A percentile compares a stretch with the other conserved stretches of the same genome.
Conservation (phyloP, 35 echinoderm and acorn worm species). For the Heliocidaris erythrogramma region DNA sequence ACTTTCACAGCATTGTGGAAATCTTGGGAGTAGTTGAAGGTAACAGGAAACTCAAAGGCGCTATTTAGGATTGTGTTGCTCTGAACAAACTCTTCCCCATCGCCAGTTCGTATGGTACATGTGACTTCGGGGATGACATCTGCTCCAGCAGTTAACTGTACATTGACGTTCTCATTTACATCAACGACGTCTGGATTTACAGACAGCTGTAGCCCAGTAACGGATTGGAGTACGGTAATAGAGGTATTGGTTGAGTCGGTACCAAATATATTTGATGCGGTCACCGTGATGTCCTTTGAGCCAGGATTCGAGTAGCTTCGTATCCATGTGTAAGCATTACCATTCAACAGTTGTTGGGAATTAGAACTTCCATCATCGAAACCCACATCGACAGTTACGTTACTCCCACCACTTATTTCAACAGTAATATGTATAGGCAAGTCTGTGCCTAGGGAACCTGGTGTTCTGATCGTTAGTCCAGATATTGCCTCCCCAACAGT, state of each 20-base stretch:
- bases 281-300: not conserved
- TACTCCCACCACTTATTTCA: constrained; percentile 7
- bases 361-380: constrained; percentile 37
- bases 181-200: not conserved
- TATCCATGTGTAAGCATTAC: not conserved
- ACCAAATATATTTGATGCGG: constrained; percentile 18
- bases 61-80: not conserved
- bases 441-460: constrained; percentile 12
- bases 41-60: not conserved
- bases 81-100: not conserved
- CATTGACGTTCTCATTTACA: not conserved
- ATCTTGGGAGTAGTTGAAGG: constrained; percentile 13
- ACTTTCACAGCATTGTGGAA: not conserved
- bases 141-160: not conserved
- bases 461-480: not conserved
- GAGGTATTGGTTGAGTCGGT: not conserved
- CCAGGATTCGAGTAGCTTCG: not conserved
- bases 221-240: not conserved
- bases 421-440: not conserved
- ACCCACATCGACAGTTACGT: constrained; percentile 37
- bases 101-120: constrained; percentile 32
- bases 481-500: constrained; percentile 27
- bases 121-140: not conserved
- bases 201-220: constrained; percentile 13
- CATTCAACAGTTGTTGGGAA: not conserved